Evolutionary conservation across 1,140 invertebrate species (phyloP).

Genomic region (Drosophila persimilis): DNA sequence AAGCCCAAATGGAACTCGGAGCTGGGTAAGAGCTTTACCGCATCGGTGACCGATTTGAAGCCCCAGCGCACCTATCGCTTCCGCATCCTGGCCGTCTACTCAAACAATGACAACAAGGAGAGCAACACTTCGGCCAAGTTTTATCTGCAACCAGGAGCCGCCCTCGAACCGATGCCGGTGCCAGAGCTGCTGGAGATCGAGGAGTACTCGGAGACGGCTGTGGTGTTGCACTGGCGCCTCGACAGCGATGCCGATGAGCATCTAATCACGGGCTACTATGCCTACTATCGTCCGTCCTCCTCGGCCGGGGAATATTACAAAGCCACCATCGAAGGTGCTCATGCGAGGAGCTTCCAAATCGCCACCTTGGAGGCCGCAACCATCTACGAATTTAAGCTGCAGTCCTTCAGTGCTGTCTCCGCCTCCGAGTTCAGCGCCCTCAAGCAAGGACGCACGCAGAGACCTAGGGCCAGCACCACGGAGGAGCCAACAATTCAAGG

Average conservation of each 20-base stretch:
- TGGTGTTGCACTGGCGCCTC: constrained; percentile 88
- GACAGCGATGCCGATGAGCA: constrained; percentile 37
- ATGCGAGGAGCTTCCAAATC: constrained; percentile 88
- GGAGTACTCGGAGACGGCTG: constrained; percentile 87
- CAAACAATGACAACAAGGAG: constrained; percentile 95
- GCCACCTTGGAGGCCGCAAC: constrained; percentile 90
- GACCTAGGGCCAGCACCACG: constrained; percentile 56
- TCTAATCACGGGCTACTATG: constrained; percentile 89
- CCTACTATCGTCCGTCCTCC: constrained; percentile 92
- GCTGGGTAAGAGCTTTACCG: constrained; percentile 84
- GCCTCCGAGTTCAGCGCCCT: constrained; percentile 94
- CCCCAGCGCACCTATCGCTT: constrained; percentile 90
- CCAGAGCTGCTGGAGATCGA: constrained; percentile 90
- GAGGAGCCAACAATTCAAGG: constrained; percentile 46
- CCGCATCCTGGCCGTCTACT: constrained; percentile 95
- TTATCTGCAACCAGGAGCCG: constrained; percentile 87
- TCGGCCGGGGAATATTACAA: constrained; percentile 93
- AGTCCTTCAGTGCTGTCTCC: constrained; percentile 93
- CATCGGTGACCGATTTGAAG: constrained; percentile 88
- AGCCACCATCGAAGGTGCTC: constrained; percentile 89
- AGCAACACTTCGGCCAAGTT: constrained; percentile 92
- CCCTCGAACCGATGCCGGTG: constrained; percentile 86
- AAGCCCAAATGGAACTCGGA: constrained; percentile 86
- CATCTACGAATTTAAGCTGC: constrained; percentile 95
- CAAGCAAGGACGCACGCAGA: constrained; percentile 88